Base-by-base conservation (phyloP, 2,888 invertebrate genomes). In the Drosophila barbarae region DNA sequence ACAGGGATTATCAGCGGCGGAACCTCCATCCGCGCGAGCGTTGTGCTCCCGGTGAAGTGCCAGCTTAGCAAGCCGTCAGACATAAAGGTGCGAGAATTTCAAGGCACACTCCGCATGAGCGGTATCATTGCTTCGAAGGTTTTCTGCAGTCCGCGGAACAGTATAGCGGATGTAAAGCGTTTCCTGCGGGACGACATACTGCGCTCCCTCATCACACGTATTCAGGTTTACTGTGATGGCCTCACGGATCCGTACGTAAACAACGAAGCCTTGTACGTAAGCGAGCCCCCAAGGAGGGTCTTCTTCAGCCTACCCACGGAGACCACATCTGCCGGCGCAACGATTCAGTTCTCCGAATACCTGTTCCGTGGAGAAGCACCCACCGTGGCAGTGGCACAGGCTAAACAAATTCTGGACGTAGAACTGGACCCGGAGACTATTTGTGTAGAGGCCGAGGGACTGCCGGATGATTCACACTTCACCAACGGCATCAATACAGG, bases 211-310 rank as follows among this genome's bases (percentile, higher is more conserved):
- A 93, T 94, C 12, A 94, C 96, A 12, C 91, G 98, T 69, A 93
- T 97, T 85, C 96, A 96, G 82, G 95, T 98, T 92, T 96, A 97
- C 86, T 97, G 96, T 91, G 97, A 97, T 89, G 97, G 97, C 58
- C 90, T 97, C 55, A 95, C 96, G 28, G 88, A 87, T 66, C 81
- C 88, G 2, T 86, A 86, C 68, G 85, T 86, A 10, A 80, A 73
- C 49, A 81, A 68, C 34, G 86, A 85, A 59, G 78, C 77, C 1
- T 65, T 87, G 13, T 93, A 94, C 52, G 95, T 95, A 72, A 97
- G 97, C 84, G 97, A 97, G 88, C 96, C 96, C 0, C 98, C 98
- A 0, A 92, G 96, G 39, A 91, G 97, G 69, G 95, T 97, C 1
- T 91, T 96, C 60, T 94, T 96, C 18, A 92, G 92, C n/a, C 90